Percentiles rank a stretch among this genome's conserved stretches.
phyloP scores from a whole-genome alignment of 92 coral and sea anemone genomes.

The Porites lobata region DNA sequence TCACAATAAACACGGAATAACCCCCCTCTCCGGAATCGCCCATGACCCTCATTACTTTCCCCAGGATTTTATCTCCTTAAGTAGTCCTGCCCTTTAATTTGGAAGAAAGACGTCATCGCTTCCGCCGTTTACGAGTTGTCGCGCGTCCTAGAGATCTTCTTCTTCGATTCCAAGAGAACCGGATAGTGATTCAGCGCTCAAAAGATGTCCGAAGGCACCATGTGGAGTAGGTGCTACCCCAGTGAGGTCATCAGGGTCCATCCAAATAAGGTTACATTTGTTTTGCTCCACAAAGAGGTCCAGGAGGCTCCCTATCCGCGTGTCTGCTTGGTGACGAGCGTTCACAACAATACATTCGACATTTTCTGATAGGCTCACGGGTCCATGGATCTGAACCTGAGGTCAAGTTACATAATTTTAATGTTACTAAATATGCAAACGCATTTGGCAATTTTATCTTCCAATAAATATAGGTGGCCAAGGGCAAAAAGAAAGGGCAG shows the following conservation, averaged over 20 bases:
- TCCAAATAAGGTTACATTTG: slow-evolving; percentile 71
- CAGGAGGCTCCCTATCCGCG: neutral
- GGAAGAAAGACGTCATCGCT: neutral
- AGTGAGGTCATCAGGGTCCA: slow-evolving; percentile 42
- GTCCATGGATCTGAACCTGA: slow-evolving; percentile 74
- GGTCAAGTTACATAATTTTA: neutral
- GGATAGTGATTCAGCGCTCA: neutral
- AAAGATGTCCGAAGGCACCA: slow-evolving; percentile 3
- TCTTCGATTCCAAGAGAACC: neutral
- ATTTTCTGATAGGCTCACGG: slow-evolving; percentile 68
- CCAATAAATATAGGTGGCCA: too few species aligned
- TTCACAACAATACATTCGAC: slow-evolving; percentile 66
- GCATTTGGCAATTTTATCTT: too few species aligned
- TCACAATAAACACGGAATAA: too few species aligned
- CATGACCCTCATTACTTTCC: neutral
- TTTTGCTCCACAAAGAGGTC: slow-evolving; percentile 55
- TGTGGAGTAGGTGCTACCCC: neutral
- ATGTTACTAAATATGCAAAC: too few species aligned
- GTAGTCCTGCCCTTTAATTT: neutral
- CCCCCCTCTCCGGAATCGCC: too few species aligned
- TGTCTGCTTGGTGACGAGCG: slow-evolving; percentile 39
- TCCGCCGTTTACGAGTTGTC: neutral
- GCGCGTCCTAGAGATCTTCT: neutral
- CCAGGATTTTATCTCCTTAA: neutral
- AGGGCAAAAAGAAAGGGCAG: too few species aligned